Evolutionary conservation across 2,113 vertebrate species (phyloP).

Genomic region (Tor tambroides): DNA sequence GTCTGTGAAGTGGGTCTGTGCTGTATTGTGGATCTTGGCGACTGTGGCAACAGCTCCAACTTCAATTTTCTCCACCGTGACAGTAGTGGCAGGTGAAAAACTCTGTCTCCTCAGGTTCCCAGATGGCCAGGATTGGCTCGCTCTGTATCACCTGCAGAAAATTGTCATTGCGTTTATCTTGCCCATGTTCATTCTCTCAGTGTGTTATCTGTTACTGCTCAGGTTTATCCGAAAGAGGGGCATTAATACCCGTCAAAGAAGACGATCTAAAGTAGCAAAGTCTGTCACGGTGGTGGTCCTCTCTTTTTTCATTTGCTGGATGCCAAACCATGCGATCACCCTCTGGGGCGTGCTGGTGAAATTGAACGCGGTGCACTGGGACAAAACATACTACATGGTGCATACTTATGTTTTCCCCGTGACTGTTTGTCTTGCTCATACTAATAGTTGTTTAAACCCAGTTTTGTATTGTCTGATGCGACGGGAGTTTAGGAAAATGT

Average conservation of each 20-base stretch:
- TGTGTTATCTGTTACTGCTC: conserved; percentile 76
- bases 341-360: conserved; percentile 83
- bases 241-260: conserved; percentile 67
- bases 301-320: conserved; percentile 77
- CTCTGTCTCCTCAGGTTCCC: conserved; percentile 76
- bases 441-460: conserved; percentile 82
- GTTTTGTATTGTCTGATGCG: conserved; percentile 80
- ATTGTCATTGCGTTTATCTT: conserved; percentile 74
- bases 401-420: conserved; percentile 81
- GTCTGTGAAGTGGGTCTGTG: conserved; percentile 71
- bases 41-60: conserved; percentile 73
- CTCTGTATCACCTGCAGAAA: conserved; percentile 77
- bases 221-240: conserved; percentile 72
- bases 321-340: conserved; percentile 78
- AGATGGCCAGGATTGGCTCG: conserved; percentile 74
- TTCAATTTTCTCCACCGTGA: conserved; percentile 71
- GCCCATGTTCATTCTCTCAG: conserved; percentile 71
- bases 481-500: conserved; percentile 77
- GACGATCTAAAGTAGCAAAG: conserved; percentile 70
- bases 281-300: conserved; percentile 72
- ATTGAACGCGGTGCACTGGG: conserved; percentile 78
- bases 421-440: conserved; percentile 79
- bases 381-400: conserved; percentile 74
- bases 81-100: conserved; percentile 70
- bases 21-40: conserved; percentile 72